Conservation (phyloP, 1,140 invertebrate species). For the Monochamus saltuarius region DNA sequence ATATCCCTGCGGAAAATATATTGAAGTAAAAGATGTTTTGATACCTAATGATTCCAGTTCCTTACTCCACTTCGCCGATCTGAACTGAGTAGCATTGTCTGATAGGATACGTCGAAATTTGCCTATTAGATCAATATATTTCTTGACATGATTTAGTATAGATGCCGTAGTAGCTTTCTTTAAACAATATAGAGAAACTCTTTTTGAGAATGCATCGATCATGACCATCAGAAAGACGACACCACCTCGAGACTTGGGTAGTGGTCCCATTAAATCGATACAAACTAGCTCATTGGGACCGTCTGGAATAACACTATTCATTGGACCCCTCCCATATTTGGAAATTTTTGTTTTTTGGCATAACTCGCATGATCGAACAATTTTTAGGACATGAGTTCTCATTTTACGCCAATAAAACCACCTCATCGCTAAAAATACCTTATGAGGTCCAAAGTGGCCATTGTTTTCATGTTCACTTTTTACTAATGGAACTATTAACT, state of each 20-base stretch:
- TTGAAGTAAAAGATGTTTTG: background rate
- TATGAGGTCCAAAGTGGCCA: conserved; percentile 9
- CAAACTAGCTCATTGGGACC: background rate
- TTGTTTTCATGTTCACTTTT: conserved; percentile 3
- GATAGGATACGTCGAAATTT: background rate
- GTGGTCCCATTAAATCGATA: conserved; percentile 7
- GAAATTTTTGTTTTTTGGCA: conserved; percentile 13
- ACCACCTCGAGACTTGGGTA: background rate
- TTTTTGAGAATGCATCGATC: conserved; percentile 3
- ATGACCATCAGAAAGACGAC: conserved; percentile 5
- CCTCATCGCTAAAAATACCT: background rate
- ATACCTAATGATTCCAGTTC: background rate
- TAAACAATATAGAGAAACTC: background rate
- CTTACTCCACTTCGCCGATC: background rate
- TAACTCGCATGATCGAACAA: conserved; percentile 7
- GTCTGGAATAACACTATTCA: background rate
- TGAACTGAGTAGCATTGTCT: conserved; percentile 21
- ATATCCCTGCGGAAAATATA: conserved; percentile 15
- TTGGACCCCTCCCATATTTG: background rate
- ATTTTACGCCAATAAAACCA: conserved; percentile 14
- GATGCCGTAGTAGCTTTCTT: conserved; percentile 1
- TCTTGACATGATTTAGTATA: conserved; percentile 1
- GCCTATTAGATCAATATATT: conserved; percentile 1
- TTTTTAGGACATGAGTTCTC: background rate
- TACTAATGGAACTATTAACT: background rate